Base-by-base conservation (phyloP, 2,888 invertebrate species). In the Torymus tubicola region DNA sequence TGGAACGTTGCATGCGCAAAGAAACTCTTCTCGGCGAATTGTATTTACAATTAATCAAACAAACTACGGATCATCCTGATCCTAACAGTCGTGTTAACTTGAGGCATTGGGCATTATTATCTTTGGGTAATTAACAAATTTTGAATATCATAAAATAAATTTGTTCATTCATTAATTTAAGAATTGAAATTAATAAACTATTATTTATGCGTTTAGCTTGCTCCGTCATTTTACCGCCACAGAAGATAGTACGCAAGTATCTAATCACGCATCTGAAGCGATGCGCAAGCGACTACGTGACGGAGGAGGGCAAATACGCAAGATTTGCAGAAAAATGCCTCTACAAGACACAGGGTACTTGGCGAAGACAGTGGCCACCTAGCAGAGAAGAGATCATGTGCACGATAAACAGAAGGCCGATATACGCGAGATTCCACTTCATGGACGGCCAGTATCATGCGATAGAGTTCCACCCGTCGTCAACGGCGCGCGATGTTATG, bases 371-470 rank as follows among this genome's bases (percentile, higher is more conserved):
- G 84, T 96, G 96, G 93, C 96, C 98, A 3, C 98, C 98, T 1
- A 97, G 97, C 2, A 93, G 96, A 73, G 97, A 97, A 88, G 98
- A 98, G 92, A 96, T 98, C 81, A 93, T 97, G 85, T 98, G 97
- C 88, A 97, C 98, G 8, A 96, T 97, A 61, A 97, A 97, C 87
- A 93, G 98, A 67, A 93, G 98, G 69, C 97, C 97, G 0, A 95
- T 98, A 85, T 97, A 98, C 89, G 96, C 97, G 2, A 94, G 97
- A 67, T 97, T 98, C 88, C 94, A 97, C 90, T 95, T 98, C 87
- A 95, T 98, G 94, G 98, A 98, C 90, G 98, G 98, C 0, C 97
- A 98, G 88, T 98, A 97, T 89, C 96, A 98, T 90, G 96, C 97
- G 0, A 95, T 98, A 0, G 98, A 98, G 91, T 98, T 98, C 91